phyloP scores from a whole-genome alignment of 2,113 vertebrate genomes.

The Thunnus thynnus region DNA sequence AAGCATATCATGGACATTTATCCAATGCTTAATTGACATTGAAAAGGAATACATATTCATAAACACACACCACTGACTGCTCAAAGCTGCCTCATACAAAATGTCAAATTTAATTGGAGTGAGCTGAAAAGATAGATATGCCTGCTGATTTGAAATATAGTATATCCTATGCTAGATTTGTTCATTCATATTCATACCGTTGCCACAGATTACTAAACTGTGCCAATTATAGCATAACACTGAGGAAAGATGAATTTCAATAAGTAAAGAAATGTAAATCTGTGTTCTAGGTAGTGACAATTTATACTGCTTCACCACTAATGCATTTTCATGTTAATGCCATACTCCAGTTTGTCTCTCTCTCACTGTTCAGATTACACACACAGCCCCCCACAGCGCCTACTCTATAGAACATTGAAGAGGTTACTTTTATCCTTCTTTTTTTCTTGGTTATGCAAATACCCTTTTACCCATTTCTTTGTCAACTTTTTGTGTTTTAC shows the following conservation, averaged over 20 bases:
- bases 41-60: conserved; percentile 79
- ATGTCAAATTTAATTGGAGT: conserved; percentile 80
- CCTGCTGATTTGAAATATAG: conserved; percentile 61
- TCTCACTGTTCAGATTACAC: conserved; percentile 22
- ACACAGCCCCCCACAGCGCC: background rate
- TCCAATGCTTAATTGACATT: conserved; percentile 77
- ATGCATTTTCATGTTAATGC: conserved; percentile 47
- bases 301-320: conserved; percentile 20
- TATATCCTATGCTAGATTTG: conserved; percentile 42
- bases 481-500: conserved; percentile 28
- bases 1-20: conserved; percentile 79
- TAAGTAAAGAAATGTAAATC: conserved; percentile 51
- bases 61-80: conserved; percentile 65
- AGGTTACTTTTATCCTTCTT: conserved; percentile 41
- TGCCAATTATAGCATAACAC: conserved; percentile 53
- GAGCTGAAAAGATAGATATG: conserved; percentile 70
- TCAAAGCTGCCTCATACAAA: conserved; percentile 63
- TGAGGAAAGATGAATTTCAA: conserved; percentile 50
- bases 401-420: background rate
- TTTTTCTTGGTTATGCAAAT: conserved; percentile 28
- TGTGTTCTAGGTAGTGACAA: conserved; percentile 28
- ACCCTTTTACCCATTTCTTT: conserved; percentile 14
- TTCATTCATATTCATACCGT: conserved; percentile 71
- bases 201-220: conserved; percentile 46
- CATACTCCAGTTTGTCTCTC: background rate